phyloP scores from a whole-genome alignment of 2,888 invertebrate species.

The Liposcelis brunnea region DNA sequence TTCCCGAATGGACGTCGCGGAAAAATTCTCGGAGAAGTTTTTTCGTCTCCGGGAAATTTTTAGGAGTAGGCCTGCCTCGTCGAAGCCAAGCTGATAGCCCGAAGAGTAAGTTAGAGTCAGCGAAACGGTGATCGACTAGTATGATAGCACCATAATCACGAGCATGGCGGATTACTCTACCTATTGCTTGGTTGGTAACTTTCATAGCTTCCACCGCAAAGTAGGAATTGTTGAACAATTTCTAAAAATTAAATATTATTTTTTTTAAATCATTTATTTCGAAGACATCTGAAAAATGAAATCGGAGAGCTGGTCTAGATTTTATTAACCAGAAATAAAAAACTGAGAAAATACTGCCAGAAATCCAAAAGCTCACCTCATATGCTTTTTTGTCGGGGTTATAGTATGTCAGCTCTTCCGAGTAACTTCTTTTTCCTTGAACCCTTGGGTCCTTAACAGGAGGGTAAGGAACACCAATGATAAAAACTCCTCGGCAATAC shows the following conservation, averaged over 20 bases:
- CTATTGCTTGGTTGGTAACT: slow-evolving; percentile 4
- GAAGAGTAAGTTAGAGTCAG: neutral
- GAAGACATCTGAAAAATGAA: no score
- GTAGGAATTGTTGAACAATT: neutral
- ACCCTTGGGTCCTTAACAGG: slow-evolving; percentile 85
- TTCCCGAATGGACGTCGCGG: neutral
- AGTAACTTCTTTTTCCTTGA: neutral
- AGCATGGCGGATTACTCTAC: neutral
- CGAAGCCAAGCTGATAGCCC: neutral
- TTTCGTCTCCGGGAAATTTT: neutral
- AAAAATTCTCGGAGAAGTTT: slow-evolving; percentile 1
- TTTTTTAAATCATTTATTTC: no score
- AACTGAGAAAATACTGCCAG: no score
- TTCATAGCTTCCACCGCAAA: neutral
- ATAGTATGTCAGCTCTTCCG: neutral
- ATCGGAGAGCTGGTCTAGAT: no score
- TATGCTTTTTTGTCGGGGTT: neutral
- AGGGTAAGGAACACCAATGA: slow-evolving; percentile 92
- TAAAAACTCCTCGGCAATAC: slow-evolving; percentile 88
- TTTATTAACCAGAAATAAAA: no score
- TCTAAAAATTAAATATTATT: slow-evolving; percentile 3
- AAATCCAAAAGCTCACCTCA: neutral
- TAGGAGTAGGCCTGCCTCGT: neutral
- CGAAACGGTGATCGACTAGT: neutral
- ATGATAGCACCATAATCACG: slow-evolving; percentile 5